Conservation (phyloP, 2,797 vertebrate genomes). For the Oreochromis grahami region DNA sequence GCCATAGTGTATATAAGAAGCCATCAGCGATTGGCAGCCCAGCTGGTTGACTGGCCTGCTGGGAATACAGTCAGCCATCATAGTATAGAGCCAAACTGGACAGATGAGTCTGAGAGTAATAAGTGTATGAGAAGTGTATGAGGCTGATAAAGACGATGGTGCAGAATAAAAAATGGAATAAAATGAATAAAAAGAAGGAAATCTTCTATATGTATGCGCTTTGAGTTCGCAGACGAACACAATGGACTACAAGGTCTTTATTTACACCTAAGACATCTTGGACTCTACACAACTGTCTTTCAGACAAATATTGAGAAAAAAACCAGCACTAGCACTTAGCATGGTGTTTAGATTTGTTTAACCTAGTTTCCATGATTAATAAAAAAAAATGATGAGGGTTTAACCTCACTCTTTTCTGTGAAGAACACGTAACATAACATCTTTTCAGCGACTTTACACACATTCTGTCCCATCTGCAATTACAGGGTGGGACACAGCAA, state of each 20-base stretch:
- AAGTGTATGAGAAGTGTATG: background rate
- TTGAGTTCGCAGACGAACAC: background rate
- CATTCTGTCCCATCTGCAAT: background rate
- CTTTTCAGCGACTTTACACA: background rate
- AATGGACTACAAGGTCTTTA: background rate
- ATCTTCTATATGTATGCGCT: background rate
- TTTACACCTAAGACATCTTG: background rate
- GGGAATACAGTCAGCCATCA: background rate
- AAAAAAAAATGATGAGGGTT: background rate
- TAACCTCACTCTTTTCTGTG: background rate
- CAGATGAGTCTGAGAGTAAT: background rate
- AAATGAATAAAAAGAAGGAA: background rate
- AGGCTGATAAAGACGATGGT: background rate
- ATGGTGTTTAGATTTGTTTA: background rate
- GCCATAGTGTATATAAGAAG: background rate
- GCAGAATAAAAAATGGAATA: background rate
- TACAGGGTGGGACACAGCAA: background rate
- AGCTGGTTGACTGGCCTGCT: constrained; percentile 3
- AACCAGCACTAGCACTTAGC: background rate
- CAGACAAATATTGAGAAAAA: background rate
- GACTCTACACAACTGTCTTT: background rate
- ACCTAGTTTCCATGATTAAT: background rate
- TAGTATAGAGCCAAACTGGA: background rate
- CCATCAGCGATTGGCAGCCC: constrained; percentile 5
- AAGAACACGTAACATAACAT: background rate